Conservation (phyloP, 2,113 vertebrate genomes). For the Callochromis pleurospilus region DNA sequence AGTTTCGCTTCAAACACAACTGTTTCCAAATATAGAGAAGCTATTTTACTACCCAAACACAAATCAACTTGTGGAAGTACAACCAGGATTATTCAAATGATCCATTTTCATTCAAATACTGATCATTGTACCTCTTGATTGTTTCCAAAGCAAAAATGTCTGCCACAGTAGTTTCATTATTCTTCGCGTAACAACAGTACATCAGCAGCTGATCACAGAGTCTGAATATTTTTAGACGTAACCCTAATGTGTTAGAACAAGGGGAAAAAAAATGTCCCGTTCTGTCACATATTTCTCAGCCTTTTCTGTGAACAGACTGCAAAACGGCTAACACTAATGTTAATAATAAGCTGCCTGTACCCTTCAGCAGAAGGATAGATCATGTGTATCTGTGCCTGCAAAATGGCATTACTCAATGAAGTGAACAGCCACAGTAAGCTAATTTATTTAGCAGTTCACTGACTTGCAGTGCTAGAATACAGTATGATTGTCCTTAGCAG, state of each 20-base stretch:
- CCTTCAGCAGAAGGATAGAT: not conserved
- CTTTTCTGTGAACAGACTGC: not conserved
- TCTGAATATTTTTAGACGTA: not conserved
- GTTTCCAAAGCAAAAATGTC: not conserved
- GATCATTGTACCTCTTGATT: not conserved
- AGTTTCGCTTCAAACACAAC: conserved; percentile 17
- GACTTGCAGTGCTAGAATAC: not conserved
- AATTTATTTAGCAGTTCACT: conserved; percentile 46
- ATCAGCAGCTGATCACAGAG: not conserved
- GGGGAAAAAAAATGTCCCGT: not conserved
- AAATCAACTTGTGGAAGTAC: not conserved
- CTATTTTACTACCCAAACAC: not conserved
- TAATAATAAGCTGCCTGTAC: not conserved
- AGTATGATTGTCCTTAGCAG: not conserved
- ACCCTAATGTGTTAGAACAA: not conserved
- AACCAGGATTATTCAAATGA: not conserved
- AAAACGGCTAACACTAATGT: conserved; percentile 11
- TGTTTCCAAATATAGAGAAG: not conserved
- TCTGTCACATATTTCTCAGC: not conserved
- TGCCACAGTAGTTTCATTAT: not conserved
- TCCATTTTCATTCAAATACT: not conserved
- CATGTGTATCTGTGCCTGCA: not conserved
- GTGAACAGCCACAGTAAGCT: conserved; percentile 10
- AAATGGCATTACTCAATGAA: conserved; percentile 28
- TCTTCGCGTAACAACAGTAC: not conserved